A percentile compares a stretch with the other conserved stretches of the same genome.
These are phyloP conservation scores for Archaeoteleia sp. DNA, from an alignment of 2,888 invertebrate species.

Conservation along the genomic window DNA sequence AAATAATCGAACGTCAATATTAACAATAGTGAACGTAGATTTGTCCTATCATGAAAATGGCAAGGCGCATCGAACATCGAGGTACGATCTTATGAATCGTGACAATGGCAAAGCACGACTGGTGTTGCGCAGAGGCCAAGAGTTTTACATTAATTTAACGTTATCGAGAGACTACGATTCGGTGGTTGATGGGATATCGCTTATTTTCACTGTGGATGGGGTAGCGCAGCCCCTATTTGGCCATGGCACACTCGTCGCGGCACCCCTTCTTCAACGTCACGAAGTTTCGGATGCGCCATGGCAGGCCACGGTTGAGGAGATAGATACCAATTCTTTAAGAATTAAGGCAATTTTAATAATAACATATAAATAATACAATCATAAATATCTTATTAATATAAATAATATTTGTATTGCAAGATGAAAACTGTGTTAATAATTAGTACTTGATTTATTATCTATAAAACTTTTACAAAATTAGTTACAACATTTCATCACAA, in stretches of 20 bases:
- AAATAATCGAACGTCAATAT: conserved; percentile 75
- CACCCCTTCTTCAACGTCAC: conserved; percentile 81
- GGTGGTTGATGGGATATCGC: conserved; percentile 85
- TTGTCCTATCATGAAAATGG: conserved; percentile 85
- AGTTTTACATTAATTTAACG: conserved; percentile 83
- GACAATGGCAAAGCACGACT: conserved; percentile 78
- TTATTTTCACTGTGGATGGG: conserved; percentile 88
- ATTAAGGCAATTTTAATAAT: conserved; percentile 74
- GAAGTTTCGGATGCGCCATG: conserved; percentile 81
- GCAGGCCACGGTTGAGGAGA: conserved; percentile 84
- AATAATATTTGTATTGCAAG: no score
- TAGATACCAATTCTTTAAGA: conserved; percentile 79
- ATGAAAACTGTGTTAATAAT: no score
- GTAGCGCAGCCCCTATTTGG: conserved; percentile 87
- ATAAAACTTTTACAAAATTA: no score
- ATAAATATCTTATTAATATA: not conserved
- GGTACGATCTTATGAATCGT: conserved; percentile 84
- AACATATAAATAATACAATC: no score
- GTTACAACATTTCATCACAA: no score
- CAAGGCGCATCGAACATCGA: conserved; percentile 84
- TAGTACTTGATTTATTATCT: no score
- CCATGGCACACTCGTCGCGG: conserved; percentile 85
- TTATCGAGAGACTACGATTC: conserved; percentile 86
- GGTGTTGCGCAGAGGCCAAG: conserved; percentile 89
- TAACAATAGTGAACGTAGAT: conserved; percentile 84